phyloP scores from a whole-genome alignment of 2,888 invertebrate species.

The Eupithecia pulchellata region DNA sequence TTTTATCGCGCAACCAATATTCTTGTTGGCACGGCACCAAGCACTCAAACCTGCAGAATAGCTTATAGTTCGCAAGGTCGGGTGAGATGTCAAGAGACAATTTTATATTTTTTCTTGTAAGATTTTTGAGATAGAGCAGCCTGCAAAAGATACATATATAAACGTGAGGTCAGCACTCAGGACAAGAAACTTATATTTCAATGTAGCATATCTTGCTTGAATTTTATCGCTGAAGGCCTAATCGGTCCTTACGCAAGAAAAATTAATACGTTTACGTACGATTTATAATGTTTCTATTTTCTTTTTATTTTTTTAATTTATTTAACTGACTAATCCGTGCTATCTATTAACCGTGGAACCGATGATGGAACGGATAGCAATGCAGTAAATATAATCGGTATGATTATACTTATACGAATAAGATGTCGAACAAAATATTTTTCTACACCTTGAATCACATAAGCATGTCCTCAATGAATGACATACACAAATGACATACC shows the following conservation, averaged over 20 bases:
- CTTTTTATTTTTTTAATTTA: too few species aligned
- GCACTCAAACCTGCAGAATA: slow-evolving; percentile 36
- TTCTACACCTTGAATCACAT: not conserved
- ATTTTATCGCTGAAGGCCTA: too few species aligned
- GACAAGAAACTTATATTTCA: not conserved
- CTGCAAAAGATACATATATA: slow-evolving; percentile 3
- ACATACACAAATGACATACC: too few species aligned
- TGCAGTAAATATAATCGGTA: not conserved
- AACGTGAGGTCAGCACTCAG: not conserved
- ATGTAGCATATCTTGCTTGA: not conserved
- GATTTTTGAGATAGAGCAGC: slow-evolving; percentile 25
- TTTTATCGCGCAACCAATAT: slow-evolving; percentile 47
- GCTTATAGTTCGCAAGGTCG: slow-evolving; percentile 32
- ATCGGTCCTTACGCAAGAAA: too few species aligned
- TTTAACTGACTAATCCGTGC: too few species aligned
- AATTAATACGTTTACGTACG: too few species aligned
- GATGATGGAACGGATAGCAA: too few species aligned
- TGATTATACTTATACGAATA: too few species aligned
- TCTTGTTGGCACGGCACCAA: slow-evolving; percentile 51
- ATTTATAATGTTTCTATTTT: too few species aligned
- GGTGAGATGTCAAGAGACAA: slow-evolving; percentile 39
- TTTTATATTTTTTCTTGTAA: slow-evolving; percentile 31
- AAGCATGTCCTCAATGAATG: not conserved
- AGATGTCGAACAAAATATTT: too few species aligned
- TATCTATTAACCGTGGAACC: too few species aligned